Conservation (phyloP, 2,797 vertebrate species). For the Gallinago solitaria region DNA sequence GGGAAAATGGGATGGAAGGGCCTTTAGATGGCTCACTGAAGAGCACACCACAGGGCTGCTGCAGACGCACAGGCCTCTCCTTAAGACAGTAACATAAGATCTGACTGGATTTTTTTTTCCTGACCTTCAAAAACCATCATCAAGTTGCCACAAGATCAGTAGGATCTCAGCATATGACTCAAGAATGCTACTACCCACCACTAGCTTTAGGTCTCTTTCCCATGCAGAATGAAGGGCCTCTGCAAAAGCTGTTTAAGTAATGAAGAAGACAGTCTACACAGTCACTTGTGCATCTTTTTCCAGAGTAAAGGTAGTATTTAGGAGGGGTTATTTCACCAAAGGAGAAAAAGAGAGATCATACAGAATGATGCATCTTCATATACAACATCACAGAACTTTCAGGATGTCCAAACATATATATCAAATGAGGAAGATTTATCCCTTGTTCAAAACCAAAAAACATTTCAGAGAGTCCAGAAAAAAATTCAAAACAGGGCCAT, state of each 20-base stretch:
- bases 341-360: neutral
- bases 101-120: neutral
- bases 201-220: neutral
- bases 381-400: neutral
- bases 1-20: neutral
- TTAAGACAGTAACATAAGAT: neutral
- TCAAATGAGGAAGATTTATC: neutral
- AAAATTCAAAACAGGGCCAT: neutral
- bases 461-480: neutral
- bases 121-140: neutral
- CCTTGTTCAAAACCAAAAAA: neutral
- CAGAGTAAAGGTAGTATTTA: neutral
- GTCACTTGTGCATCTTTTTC: neutral
- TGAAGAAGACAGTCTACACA: accelerated
- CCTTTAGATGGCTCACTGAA: neutral
- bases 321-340: neutral
- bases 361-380: neutral
- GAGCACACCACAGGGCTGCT: neutral
- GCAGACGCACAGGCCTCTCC: neutral
- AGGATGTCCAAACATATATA: neutral
- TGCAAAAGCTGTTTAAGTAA: neutral
- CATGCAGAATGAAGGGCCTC: neutral
- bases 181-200: neutral
- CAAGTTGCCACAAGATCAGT: neutral
- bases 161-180: neutral